Conservation (phyloP, 2,888 invertebrate species). For the Mythimna loreyi region DNA sequence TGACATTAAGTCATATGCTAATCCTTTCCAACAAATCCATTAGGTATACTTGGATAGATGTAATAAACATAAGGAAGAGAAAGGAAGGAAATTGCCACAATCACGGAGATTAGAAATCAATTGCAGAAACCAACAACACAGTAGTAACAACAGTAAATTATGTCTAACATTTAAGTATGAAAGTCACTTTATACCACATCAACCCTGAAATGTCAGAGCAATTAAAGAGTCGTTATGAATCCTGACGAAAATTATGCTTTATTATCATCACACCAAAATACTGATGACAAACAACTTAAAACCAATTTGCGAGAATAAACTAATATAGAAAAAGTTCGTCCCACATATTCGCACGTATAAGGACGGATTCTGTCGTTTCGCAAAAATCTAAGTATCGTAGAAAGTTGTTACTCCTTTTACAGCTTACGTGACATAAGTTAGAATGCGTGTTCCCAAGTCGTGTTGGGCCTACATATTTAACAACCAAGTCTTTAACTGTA, state of each 20-base stretch:
- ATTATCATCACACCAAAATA: slow-evolving; percentile 27
- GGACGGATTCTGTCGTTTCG: slow-evolving; percentile 52
- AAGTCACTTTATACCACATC: background rate
- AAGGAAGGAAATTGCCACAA: slow-evolving; percentile 9
- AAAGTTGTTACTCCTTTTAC: slow-evolving; percentile 64
- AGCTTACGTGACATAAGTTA: slow-evolving; percentile 57
- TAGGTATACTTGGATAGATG: background rate
- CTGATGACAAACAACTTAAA: slow-evolving; percentile 5
- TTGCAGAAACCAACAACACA: background rate
- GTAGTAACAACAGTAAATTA: slow-evolving; percentile 4
- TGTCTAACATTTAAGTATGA: background rate
- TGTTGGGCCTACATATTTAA: slow-evolving; percentile 32
- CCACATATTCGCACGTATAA: slow-evolving; percentile 29
- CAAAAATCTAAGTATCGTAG: slow-evolving; percentile 58
- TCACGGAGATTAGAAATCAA: slow-evolving; percentile 23
- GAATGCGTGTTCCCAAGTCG: slow-evolving; percentile 38
- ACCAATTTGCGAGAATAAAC: slow-evolving; percentile 11
- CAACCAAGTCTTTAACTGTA: slow-evolving; percentile 24
- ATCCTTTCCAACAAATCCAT: slow-evolving; percentile 4
- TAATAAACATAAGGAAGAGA: slow-evolving; percentile 7
- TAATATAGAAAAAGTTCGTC: slow-evolving; percentile 12
- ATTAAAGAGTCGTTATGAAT: slow-evolving; percentile 51
- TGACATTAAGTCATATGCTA: background rate
- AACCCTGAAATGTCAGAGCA: slow-evolving; percentile 20
- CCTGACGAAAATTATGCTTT: slow-evolving; percentile 14